These are phyloP conservation scores for Cephalotes varians DNA, from an alignment of 2,888 invertebrate genomes.

Conservation along the genomic window DNA sequence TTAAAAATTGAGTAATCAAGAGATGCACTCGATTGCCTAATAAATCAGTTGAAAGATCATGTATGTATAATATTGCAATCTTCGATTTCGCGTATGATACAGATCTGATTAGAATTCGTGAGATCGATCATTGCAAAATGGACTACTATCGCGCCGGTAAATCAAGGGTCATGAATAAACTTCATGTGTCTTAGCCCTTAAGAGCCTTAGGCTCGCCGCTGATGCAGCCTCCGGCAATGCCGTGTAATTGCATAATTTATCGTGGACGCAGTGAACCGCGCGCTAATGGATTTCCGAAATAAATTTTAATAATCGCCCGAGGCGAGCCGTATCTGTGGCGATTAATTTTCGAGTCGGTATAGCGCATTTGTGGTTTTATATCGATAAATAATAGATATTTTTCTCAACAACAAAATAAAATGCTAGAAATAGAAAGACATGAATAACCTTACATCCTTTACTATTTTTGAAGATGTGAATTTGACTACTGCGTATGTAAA, in stretches of 20 bases:
- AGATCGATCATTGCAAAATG: slow-evolving; percentile 48
- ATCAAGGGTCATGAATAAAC: slow-evolving; percentile 59
- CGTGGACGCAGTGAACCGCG: slow-evolving; percentile 61
- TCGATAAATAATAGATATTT: background rate
- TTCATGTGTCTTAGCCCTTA: slow-evolving; percentile 56
- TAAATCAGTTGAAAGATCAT: background rate
- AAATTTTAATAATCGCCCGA: slow-evolving; percentile 66
- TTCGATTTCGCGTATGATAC: background rate
- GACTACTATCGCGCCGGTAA: slow-evolving; percentile 40
- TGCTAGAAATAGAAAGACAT: background rate
- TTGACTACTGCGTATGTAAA: background rate
- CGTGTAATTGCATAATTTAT: slow-evolving; percentile 71
- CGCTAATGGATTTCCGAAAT: slow-evolving; percentile 72
- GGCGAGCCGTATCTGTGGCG: slow-evolving; percentile 48
- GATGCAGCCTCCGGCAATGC: slow-evolving; percentile 52
- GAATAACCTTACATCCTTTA: background rate
- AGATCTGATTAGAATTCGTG: background rate
- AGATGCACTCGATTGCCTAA: background rate
- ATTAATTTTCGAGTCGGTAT: slow-evolving; percentile 43
- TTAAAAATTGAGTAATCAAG: background rate
- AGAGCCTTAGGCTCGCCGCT: slow-evolving; percentile 66
- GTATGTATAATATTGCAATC: slow-evolving; percentile 21
- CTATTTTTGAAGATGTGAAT: background rate
- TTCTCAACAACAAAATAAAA: background rate
- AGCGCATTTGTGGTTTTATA: background rate